A percentile compares a stretch with the other conserved stretches of the same genome.
Evolutionary conservation across 2,113 vertebrate species (phyloP).

Genomic region (Oceanites oceanicus): DNA sequence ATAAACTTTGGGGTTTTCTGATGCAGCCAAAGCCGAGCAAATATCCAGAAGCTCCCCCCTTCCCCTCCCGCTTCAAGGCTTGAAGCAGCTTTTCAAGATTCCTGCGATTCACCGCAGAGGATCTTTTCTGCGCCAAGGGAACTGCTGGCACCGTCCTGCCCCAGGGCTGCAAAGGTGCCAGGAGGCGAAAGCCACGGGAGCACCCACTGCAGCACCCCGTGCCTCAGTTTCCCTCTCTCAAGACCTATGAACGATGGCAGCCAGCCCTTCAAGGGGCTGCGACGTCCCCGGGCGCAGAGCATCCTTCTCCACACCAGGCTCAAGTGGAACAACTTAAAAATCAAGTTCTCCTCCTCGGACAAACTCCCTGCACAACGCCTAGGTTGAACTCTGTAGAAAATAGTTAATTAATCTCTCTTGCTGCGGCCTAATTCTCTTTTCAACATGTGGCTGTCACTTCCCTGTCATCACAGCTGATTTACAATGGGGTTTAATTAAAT

Average conservation of each 20-base stretch:
- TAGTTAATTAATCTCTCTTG: constrained; percentile 76
- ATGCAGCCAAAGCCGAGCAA: background rate
- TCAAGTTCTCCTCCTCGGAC: background rate
- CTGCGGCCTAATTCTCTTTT: constrained; percentile 75
- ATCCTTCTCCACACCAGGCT: background rate
- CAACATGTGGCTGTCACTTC: constrained; percentile 80
- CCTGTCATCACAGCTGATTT: constrained; percentile 79
- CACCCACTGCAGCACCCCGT: accelerated
- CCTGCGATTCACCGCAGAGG: background rate
- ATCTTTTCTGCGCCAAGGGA: background rate
- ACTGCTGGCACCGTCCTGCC: background rate
- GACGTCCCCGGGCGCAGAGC: accelerated
- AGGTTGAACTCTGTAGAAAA: constrained; percentile 55
- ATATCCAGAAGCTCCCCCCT: background rate
- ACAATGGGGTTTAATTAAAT: constrained; percentile 82
- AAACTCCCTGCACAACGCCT: background rate
- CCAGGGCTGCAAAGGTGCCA: background rate
- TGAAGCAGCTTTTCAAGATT: background rate
- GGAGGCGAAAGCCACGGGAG: background rate
- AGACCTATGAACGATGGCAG: accelerated
- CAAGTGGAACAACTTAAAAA: background rate
- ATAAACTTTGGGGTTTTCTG: background rate
- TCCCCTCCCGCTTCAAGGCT: background rate
- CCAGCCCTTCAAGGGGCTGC: background rate
- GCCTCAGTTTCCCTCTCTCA: background rate